phyloP scores from a whole-genome alignment of 2,888 invertebrate genomes.

The Phragmatobia fuliginosa region DNA sequence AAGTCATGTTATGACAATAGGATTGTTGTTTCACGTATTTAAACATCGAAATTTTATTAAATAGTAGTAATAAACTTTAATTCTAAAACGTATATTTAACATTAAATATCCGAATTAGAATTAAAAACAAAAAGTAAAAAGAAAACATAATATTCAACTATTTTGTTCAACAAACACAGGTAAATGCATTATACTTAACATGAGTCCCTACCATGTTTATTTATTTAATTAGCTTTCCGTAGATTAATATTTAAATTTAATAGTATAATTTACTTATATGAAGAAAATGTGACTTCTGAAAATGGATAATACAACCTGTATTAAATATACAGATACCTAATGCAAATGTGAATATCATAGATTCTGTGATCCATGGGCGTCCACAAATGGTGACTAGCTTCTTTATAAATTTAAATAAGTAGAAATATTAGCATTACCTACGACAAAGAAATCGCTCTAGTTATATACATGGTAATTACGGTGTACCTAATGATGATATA shows the following conservation, averaged over 20 bases:
- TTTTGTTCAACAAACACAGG: no score
- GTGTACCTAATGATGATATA: conserved; percentile 21
- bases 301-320: background rate
- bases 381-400: background rate
- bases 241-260: background rate
- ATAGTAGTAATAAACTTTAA: no score
- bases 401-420: conserved; percentile 1
- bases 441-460: conserved; percentile 32
- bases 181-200: no score
- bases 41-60: no score
- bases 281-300: background rate
- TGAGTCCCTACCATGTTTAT: background rate
- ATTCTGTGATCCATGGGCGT: conserved; percentile 5
- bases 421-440: conserved; percentile 2
- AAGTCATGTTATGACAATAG: background rate
- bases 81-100: no score
- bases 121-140: background rate
- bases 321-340: background rate
- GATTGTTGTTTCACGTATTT: background rate
- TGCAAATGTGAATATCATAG: background rate
- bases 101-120: background rate
- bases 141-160: background rate
- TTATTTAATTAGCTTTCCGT: background rate
- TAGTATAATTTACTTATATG: background rate
- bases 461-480: conserved; percentile 34